These are phyloP conservation scores for Macrosoma leucophasiata DNA, from an alignment of 2,888 invertebrate genomes.

Conservation along the genomic window DNA sequence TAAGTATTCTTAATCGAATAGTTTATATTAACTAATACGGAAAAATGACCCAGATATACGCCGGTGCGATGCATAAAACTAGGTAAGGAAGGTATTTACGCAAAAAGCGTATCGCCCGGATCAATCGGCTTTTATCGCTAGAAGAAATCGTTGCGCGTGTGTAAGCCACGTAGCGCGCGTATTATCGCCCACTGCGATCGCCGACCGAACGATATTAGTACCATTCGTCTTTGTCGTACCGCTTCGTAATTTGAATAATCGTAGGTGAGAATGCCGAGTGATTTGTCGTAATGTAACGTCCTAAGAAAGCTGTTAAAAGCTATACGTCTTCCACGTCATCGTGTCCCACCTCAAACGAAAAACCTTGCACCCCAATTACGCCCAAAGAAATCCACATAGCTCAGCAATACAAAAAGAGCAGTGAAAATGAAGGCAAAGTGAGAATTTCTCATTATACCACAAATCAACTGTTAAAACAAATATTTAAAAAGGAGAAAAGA, in stretches of 20 bases:
- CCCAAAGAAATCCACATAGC: conserved; percentile 11
- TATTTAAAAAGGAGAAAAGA: conserved; percentile 70
- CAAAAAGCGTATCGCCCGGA: conserved; percentile 68
- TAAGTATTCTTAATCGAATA: too few species aligned
- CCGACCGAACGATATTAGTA: conserved; percentile 65
- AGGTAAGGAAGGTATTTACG: conserved; percentile 61
- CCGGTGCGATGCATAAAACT: conserved; percentile 56
- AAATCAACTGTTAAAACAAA: conserved; percentile 74
- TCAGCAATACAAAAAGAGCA: conserved; percentile 27
- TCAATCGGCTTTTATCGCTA: conserved; percentile 68
- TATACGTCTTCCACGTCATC: conserved; percentile 11
- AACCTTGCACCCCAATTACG: conserved; percentile 10
- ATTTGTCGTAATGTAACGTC: conserved; percentile 52
- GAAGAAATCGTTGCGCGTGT: conserved; percentile 68
- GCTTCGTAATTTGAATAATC: conserved; percentile 75
- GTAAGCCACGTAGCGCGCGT: conserved; percentile 56
- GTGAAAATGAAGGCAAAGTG: conserved; percentile 54
- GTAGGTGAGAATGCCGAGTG: conserved; percentile 69
- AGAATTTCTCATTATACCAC: conserved; percentile 70
- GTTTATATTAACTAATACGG: too few species aligned
- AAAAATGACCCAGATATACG: too few species aligned
- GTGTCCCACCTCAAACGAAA: conserved; percentile 1
- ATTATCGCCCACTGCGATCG: conserved; percentile 60
- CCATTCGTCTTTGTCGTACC: conserved; percentile 75
- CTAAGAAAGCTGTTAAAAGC: conserved; percentile 27